Conservation (phyloP, 2,888 invertebrate genomes). For the Acrobasis suavella region DNA sequence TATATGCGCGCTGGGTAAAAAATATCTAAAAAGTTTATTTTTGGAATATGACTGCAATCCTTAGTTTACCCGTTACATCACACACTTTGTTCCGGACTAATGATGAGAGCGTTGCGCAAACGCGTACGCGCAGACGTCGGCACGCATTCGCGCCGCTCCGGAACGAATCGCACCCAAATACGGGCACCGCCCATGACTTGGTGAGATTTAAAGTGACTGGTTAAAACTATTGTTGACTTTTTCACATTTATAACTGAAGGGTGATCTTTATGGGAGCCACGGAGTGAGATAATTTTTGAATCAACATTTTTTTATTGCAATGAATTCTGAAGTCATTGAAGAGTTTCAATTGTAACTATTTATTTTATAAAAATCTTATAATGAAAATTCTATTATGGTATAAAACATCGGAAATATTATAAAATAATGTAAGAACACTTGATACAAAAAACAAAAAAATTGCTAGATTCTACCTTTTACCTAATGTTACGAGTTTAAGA, state of each 20-base stretch:
- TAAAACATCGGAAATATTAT: too few species aligned
- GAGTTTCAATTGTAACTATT: too few species aligned
- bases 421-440: too few species aligned
- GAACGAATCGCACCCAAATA: constrained; percentile 74
- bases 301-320: background rate
- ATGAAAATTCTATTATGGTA: too few species aligned
- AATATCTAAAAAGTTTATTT: too few species aligned
- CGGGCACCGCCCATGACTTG: constrained; percentile 57
- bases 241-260: constrained; percentile 7
- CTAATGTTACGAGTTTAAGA: too few species aligned
- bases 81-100: constrained; percentile 69
- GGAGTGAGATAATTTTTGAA: constrained; percentile 15
- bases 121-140: constrained; percentile 57
- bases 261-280: constrained; percentile 16
- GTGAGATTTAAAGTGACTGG: constrained; percentile 44
- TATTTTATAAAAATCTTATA: too few species aligned
- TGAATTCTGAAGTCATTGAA: constrained; percentile 57
- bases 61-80: constrained; percentile 34
- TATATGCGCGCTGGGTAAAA: too few species aligned
- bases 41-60: constrained; percentile 17
- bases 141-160: constrained; percentile 68
- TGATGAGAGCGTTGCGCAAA: constrained; percentile 75
- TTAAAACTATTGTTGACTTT: constrained; percentile 22
- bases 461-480: too few species aligned
- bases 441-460: too few species aligned